Evolutionary conservation across 2,113 vertebrate genomes (phyloP).

Genomic region (Galeopterus variegatus): DNA sequence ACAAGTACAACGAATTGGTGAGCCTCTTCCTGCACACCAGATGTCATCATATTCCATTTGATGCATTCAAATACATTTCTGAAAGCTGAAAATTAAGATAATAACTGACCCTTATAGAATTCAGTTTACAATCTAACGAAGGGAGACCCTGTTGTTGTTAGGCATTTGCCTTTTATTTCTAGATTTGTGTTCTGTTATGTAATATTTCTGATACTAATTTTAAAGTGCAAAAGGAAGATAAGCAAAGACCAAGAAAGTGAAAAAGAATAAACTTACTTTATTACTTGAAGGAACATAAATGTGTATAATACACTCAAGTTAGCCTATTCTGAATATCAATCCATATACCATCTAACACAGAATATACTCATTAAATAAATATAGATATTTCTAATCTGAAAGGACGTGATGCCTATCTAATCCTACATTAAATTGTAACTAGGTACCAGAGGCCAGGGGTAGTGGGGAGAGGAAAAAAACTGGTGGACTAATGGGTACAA

Average conservation of each 20-base stretch:
- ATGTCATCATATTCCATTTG: background rate
- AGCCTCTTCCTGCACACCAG: background rate
- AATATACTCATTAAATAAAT: background rate
- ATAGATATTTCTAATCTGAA: background rate
- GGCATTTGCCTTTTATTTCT: background rate
- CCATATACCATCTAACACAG: background rate
- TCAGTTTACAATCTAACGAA: background rate
- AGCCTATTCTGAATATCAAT: background rate
- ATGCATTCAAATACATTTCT: background rate
- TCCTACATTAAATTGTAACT: background rate
- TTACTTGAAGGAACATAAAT: background rate
- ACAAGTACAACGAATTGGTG: background rate
- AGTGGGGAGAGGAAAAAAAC: too few species aligned
- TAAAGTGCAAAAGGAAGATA: background rate
- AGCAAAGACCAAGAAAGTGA: background rate
- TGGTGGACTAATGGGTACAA: too few species aligned
- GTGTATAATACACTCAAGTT: background rate
- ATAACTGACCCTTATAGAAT: background rate
- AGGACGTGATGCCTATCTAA: background rate
- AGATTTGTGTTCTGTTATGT: background rate
- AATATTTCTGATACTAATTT: background rate
- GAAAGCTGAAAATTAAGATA: background rate
- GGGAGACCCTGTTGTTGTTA: fast-evolving
- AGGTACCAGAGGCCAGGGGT: too few species aligned
- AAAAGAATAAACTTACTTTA: background rate